These are phyloP conservation scores for Microcaecilia unicolor DNA, from an alignment of 2,797 vertebrate species.

Conservation along the genomic window DNA sequence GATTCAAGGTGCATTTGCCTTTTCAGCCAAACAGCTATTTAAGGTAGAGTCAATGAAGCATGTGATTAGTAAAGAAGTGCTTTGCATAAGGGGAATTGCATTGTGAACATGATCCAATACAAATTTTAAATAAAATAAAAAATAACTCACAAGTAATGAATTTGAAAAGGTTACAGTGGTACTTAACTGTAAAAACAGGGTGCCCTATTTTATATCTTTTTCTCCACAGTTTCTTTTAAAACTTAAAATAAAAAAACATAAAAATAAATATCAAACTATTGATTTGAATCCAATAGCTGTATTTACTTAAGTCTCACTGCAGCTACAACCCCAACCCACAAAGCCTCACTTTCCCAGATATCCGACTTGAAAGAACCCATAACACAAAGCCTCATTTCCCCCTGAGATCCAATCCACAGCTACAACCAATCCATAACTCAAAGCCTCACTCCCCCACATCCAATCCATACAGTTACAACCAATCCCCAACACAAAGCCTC, in stretches of 20 bases:
- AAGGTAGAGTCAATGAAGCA: conserved; percentile 48
- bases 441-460: too few relatives aligned
- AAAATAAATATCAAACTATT: conserved; percentile 1
- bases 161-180: conserved; percentile 46
- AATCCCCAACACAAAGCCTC: too few relatives aligned
- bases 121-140: too few relatives aligned
- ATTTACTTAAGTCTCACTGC: conserved; percentile 21
- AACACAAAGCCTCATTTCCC: too few relatives aligned
- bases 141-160: conserved; percentile 51
- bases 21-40: conserved; percentile 47
- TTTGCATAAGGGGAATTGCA: too few relatives aligned
- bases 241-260: conserved; percentile 14
- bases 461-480: too few relatives aligned
- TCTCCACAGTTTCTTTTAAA: conserved; percentile 17
- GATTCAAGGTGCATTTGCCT: conserved; percentile 43
- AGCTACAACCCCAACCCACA: too few relatives aligned
- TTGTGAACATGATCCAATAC: too few relatives aligned
- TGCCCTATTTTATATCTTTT: conserved; percentile 27
- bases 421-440: too few relatives aligned
- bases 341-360: conserved; percentile 10
- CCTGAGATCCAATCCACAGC: too few relatives aligned
- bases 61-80: too few relatives aligned
- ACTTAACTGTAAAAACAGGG: conserved; percentile 25
- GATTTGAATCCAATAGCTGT: conserved; percentile 3
- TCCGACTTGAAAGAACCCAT: too few relatives aligned